Conservation (phyloP, 2,888 invertebrate genomes). For the Drosophila neutralis region DNA sequence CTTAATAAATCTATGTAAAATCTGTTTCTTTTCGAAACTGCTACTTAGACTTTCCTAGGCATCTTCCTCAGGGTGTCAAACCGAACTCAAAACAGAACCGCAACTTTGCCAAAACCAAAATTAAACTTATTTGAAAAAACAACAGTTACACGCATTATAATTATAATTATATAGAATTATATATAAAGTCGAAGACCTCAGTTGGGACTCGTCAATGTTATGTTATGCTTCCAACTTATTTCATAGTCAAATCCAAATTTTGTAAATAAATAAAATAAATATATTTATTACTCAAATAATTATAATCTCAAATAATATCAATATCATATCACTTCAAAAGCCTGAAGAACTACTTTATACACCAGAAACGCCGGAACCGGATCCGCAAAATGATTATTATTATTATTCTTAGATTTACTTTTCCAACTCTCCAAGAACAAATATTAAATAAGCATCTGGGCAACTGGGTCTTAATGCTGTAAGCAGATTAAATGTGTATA, state of each 20-base stretch:
- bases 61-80: background rate
- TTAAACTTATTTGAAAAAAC: background rate
- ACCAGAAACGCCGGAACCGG: background rate
- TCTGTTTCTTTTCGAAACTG: background rate
- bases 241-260: too few species aligned
- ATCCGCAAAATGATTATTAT: background rate
- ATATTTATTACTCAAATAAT: too few species aligned
- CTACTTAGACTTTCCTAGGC: background rate
- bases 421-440: background rate
- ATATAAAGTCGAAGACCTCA: background rate
- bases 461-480: background rate
- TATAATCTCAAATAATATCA: background rate
- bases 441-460: background rate
- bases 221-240: background rate
- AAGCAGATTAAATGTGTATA: background rate
- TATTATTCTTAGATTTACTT: background rate
- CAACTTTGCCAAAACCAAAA: background rate
- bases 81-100: background rate
- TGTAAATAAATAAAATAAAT: too few species aligned
- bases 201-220: background rate
- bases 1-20: background rate
- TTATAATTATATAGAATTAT: too few species aligned
- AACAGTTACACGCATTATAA: background rate
- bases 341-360: background rate
- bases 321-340: too few species aligned